Evolutionary conservation across 2,113 vertebrate genomes (phyloP).

Genomic region (Ciconia maguari): DNA sequence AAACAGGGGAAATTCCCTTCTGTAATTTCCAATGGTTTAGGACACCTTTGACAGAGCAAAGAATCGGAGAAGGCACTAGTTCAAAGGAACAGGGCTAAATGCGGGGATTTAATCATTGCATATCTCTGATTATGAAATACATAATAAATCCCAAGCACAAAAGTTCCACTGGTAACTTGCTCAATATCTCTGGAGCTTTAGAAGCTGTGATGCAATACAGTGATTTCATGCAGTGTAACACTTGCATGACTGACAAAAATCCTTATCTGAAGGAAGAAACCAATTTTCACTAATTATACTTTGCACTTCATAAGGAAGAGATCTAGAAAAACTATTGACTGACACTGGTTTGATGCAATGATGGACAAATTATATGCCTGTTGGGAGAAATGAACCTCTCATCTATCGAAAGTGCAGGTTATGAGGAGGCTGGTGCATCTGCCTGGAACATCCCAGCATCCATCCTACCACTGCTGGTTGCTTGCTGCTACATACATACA

Average conservation of each 20-base stretch:
- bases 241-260: not conserved
- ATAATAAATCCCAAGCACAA: not conserved
- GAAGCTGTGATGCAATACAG: not conserved
- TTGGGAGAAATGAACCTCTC: not conserved
- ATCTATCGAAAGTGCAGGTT: not conserved
- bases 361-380: not conserved
- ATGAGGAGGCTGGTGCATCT: not conserved
- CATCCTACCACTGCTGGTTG: not conserved
- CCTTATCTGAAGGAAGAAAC: not conserved
- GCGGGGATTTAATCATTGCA: not conserved
- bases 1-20: not conserved
- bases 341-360: not conserved
- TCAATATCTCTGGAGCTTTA: not conserved
- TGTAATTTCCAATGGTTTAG: conserved; percentile 2
- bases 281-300: not conserved
- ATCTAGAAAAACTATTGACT: not conserved
- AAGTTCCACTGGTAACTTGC: not conserved
- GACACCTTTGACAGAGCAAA: not conserved
- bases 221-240: not conserved
- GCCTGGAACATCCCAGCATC: not conserved
- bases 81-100: not conserved
- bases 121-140: not conserved
- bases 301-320: not conserved
- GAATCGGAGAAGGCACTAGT: not conserved
- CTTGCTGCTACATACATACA: not conserved